Conservation (phyloP, 2,888 invertebrate genomes). For the Meiosimyza platycephala region DNA sequence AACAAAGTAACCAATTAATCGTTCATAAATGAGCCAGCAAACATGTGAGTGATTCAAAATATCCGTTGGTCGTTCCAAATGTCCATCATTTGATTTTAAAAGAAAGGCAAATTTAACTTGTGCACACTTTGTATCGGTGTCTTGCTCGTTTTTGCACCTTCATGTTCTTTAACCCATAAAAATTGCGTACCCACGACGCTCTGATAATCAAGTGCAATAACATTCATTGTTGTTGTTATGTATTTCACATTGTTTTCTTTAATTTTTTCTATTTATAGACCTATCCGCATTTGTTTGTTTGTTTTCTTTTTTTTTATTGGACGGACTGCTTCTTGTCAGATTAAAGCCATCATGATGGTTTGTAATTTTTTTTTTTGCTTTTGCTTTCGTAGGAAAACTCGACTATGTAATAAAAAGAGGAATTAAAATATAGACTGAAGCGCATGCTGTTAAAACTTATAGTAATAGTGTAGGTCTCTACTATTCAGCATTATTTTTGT, state of each 20-base stretch:
- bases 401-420: no score
- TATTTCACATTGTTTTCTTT: neutral
- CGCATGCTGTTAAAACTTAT: no score
- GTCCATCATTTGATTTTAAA: neutral
- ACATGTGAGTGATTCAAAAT: neutral
- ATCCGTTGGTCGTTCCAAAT: neutral
- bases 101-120: no score
- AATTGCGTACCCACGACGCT: conserved; percentile 11
- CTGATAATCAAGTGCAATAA: neutral
- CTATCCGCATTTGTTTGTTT: no score
- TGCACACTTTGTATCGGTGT: neutral
- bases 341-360: no score
- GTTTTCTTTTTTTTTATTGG: no score
- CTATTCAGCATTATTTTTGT: no score
- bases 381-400: no score
- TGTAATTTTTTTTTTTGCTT: no score
- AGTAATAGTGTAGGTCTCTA: no score
- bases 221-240: conserved; percentile 1
- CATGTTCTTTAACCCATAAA: neutral
- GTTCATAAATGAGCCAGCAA: neutral
- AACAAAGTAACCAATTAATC: neutral
- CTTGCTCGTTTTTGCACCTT: neutral
- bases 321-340: no score
- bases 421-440: no score
- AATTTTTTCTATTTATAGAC: neutral